Conservation (phyloP, 2,113 vertebrate species). For the Shinisaurus crocodilurus region DNA sequence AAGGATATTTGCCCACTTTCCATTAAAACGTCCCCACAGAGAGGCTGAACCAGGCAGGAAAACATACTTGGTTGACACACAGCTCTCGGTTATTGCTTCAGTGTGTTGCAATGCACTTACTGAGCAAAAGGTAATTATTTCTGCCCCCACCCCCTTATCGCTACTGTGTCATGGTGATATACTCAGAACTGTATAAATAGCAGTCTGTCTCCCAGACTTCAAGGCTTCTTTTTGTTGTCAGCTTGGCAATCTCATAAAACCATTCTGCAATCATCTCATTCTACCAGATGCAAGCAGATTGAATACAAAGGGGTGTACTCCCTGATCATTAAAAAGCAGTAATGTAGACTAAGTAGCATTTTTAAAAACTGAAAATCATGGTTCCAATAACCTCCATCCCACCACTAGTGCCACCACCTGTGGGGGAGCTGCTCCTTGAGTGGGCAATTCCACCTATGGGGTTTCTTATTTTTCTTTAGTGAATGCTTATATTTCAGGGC, state of each 20-base stretch:
- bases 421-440: too few relatives aligned
- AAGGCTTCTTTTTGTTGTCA: conserved; percentile 6
- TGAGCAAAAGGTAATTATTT: conserved; percentile 32
- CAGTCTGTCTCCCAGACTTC: neutral
- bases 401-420: too few relatives aligned
- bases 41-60: accelerated
- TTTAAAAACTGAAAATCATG: too few relatives aligned
- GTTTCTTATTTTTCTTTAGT: too few relatives aligned
- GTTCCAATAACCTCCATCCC: too few relatives aligned
- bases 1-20: neutral
- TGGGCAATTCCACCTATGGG: too few relatives aligned
- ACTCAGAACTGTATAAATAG: conserved; percentile 12
- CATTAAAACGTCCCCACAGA: neutral
- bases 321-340: neutral
- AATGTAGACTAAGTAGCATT: neutral
- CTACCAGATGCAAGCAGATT: neutral
- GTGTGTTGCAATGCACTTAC: neutral
- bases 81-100: conserved; percentile 35
- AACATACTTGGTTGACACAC: neutral
- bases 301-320: neutral
- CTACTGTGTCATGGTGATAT: neutral
- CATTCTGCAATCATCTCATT: neutral
- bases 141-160: conserved; percentile 10
- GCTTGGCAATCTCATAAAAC: neutral
- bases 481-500: too few relatives aligned